Percentiles rank a stretch among this genome's conserved stretches.
Evolutionary conservation across 2,888 invertebrate genomes (phyloP).

Genomic region (Adelognathus sp.): DNA sequence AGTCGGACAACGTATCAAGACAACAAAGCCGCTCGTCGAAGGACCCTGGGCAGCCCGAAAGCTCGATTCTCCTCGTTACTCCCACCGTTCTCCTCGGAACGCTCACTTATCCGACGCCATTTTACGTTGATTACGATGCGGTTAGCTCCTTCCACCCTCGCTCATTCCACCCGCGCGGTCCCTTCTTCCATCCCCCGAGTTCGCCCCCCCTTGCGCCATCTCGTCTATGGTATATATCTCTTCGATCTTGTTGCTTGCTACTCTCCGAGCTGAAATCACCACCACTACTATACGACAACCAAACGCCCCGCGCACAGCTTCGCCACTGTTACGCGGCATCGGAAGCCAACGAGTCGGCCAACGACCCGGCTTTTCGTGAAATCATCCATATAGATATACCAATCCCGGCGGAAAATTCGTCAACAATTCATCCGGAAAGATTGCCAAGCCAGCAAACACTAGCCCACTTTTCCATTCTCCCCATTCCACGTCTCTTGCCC

Average conservation of each 20-base stretch:
- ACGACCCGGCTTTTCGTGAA: constrained; percentile 39
- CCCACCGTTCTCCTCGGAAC: constrained; percentile 21
- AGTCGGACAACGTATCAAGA: constrained; percentile 51
- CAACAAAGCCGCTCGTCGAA: constrained; percentile 49
- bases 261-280: constrained; percentile 51
- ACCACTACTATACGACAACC: neutral
- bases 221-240: constrained; percentile 34
- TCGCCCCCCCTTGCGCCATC: constrained; percentile 29
- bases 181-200: constrained; percentile 53
- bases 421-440: constrained; percentile 49
- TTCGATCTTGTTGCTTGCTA: constrained; percentile 37
- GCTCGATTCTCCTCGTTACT: constrained; percentile 54
- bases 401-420: constrained; percentile 42
- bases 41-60: constrained; percentile 53
- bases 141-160: constrained; percentile 74
- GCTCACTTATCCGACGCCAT: constrained; percentile 73
- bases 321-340: constrained; percentile 57
- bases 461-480: neutral
- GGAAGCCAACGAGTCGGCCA: constrained; percentile 52
- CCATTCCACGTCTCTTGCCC: neutral
- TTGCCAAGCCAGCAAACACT: constrained; percentile 9
- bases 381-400: constrained; percentile 36
- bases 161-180: constrained; percentile 60
- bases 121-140: constrained; percentile 79
- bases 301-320: constrained; percentile 27